Conservation (phyloP, 2,888 invertebrate species). For the Trichogramma evanescens region DNA sequence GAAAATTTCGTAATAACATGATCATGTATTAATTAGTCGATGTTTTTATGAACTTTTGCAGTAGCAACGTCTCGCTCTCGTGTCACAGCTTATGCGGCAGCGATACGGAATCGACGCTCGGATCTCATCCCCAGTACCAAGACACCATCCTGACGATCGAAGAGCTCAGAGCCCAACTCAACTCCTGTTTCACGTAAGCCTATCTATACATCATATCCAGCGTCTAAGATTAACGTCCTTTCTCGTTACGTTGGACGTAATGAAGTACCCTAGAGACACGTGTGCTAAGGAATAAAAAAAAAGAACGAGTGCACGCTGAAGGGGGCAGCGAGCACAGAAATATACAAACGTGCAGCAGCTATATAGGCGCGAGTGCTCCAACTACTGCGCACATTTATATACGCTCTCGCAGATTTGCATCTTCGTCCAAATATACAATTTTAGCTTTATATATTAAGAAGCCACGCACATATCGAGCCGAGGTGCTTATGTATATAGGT, state of each 20-base stretch:
- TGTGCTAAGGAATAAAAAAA: background rate
- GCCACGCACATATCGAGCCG: too few species aligned
- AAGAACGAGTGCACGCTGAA: too few species aligned
- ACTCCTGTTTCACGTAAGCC: slow-evolving; percentile 63
- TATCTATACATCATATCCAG: slow-evolving; percentile 2
- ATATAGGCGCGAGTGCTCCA: too few species aligned
- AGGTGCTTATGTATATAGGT: too few species aligned
- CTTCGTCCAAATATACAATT: too few species aligned
- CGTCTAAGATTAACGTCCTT: background rate
- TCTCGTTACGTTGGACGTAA: background rate
- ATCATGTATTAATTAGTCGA: background rate
- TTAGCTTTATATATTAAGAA: too few species aligned
- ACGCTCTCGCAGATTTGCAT: too few species aligned
- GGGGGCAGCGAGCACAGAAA: too few species aligned
- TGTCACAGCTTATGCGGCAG: slow-evolving; percentile 39
- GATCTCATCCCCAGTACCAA: slow-evolving; percentile 44
- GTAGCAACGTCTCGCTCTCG: slow-evolving; percentile 43
- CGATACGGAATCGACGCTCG: slow-evolving; percentile 37
- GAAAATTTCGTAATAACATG: background rate
- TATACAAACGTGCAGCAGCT: too few species aligned
- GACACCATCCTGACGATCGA: slow-evolving; percentile 62
- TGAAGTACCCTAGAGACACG: background rate
- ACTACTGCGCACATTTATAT: too few species aligned
- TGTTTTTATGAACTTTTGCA: slow-evolving; percentile 22
- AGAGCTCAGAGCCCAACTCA: slow-evolving; percentile 62